Evolutionary conservation across 2,888 invertebrate genomes (phyloP), one percentile per base, ranked within the genome.

Genomic region (Dastarcus helophoroides): DNA sequence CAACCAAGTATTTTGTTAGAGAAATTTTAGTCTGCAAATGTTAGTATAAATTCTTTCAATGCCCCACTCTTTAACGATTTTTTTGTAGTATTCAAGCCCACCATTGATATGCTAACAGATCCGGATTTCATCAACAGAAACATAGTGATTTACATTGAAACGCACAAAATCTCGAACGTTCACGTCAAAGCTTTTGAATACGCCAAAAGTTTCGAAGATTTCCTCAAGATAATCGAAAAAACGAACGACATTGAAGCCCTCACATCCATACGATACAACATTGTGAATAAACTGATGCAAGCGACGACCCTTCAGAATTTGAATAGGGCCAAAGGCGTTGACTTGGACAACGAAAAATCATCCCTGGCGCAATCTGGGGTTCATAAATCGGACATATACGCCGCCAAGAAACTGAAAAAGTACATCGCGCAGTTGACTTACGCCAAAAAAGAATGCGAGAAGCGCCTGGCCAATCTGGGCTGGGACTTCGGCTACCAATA

Each of bases 211-310:
- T 90, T 86, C 54, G 89, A 91, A 55, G 88, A 89, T 47, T 86
- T 89, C 56, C 71, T 90, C 37, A 75, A 81, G 42, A 75, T 86
- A 50, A 88, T 91, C 32, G 80, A 81, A 46, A 77, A 71, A 48
- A 82, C 82, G 39, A 75, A 75, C 43, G 85, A 83, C 60, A 63
- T 86, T 36, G 86, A 88, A 56, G 79, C 84, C 42, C 67, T 91
- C 23, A 83, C 84, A 53, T 75, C 82, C 53, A 79, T 89, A 56
- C 73, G 84, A 71, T 83, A 80, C 48, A 85, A 84, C 48, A 86
- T 91, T 43, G 83, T 90, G 3, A 84, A 83, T 24, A 90, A 90
- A 67, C 80, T 91, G 46, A 88, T 91, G 82, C 88, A 91, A 68
- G 89, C 89, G 1, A 89, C 90, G 9, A 86, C 88, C 2, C 71